phyloP scores from a whole-genome alignment of 30 jellyfish, hydroid and myxozoan genomes.

The Hydra vulgaris region DNA sequence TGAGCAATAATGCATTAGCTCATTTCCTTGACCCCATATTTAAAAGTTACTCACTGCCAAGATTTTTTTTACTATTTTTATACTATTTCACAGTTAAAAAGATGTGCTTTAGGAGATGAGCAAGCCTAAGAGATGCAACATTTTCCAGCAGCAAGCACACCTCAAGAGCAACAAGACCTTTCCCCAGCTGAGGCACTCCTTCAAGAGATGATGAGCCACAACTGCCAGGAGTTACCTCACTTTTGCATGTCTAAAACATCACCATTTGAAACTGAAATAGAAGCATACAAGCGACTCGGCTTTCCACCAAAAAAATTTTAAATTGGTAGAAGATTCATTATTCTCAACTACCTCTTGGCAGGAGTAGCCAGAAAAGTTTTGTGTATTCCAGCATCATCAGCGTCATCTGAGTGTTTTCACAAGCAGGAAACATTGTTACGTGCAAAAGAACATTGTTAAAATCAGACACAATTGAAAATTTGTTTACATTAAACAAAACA shows the following conservation, averaged over 20 bases:
- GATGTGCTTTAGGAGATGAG: not conserved
- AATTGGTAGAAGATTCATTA: not conserved
- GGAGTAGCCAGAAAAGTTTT: not conserved
- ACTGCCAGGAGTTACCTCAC: not conserved
- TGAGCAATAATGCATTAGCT: not conserved
- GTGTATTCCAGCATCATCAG: not conserved
- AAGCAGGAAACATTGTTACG: not conserved
- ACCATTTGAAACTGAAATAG: not conserved
- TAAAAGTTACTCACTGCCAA: not conserved
- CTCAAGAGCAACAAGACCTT: not conserved
- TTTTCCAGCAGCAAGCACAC: not conserved
- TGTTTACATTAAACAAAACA: not conserved
- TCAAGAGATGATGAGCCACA: too few species aligned
- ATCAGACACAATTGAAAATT: not conserved
- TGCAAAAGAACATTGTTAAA: not conserved
- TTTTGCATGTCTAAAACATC: not conserved
- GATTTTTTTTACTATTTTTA: not conserved
- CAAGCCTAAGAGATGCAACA: not conserved
- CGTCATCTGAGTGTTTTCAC: not conserved
- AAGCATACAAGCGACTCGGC: not conserved
- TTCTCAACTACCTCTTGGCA: not conserved
- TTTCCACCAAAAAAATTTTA: not conserved
- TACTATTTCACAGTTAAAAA: not conserved
- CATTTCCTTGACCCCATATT: not conserved
- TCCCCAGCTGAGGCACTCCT: not conserved